These are phyloP conservation scores for Paedocypris micromegethes DNA, from an alignment of 2,797 vertebrate species.

Conservation along the genomic window DNA sequence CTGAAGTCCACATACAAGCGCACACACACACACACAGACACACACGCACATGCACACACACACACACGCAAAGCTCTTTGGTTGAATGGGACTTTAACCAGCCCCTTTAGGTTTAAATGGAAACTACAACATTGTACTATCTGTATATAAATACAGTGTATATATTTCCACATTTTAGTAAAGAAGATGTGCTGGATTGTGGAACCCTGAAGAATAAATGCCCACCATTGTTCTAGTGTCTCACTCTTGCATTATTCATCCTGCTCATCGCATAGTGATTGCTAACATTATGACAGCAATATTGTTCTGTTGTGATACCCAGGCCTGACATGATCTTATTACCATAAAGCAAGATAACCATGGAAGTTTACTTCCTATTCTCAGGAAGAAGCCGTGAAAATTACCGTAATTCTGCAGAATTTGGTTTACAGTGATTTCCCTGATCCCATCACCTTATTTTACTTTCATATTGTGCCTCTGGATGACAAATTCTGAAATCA, in stretches of 20 bases:
- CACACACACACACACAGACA: background rate
- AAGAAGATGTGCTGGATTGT: no score
- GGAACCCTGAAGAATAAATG: no score
- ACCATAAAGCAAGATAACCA: slow-evolving; percentile 1
- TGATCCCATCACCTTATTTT: slow-evolving; percentile 9
- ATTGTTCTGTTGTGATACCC: background rate
- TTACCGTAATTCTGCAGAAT: slow-evolving; percentile 18
- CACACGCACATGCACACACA: background rate
- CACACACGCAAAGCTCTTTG: no score
- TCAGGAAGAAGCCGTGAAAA: slow-evolving; percentile 2
- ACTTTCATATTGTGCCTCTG: slow-evolving; percentile 13
- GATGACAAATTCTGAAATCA: background rate
- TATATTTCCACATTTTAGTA: no score
- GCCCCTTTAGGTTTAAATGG: no score
- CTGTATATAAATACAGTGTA: no score
- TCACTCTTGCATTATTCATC: slow-evolving; percentile 3
- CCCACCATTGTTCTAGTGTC: background rate
- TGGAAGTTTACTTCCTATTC: background rate
- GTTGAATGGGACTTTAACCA: no score
- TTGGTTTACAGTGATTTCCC: slow-evolving; percentile 1
- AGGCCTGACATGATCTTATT: background rate
- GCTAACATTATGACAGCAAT: background rate
- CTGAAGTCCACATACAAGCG: slow-evolving; percentile 49
- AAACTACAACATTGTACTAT: no score
- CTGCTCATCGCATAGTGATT: background rate